Evolutionary conservation across 2,888 invertebrate genomes (phyloP).

Genomic region (Nephrocerus scutellatus): DNA sequence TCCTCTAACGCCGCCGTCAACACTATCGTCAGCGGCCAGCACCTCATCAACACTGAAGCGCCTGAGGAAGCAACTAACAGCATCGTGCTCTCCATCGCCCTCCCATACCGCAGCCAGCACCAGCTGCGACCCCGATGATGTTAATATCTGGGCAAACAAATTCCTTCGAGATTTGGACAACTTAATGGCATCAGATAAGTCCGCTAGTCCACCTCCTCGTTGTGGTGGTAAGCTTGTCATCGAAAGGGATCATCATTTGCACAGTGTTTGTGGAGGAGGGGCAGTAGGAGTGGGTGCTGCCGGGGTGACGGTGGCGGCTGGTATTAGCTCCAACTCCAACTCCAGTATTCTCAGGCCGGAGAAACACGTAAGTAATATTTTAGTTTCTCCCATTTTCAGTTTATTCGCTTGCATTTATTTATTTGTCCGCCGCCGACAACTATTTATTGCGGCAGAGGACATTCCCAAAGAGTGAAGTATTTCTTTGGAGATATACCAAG

Average conservation of each 20-base stretch:
- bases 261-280: constrained; percentile 13
- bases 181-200: constrained; percentile 44
- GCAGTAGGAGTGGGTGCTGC: constrained; percentile 19
- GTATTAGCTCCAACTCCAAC: no score
- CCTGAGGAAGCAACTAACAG: constrained; percentile 22
- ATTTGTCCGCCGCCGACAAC: no score
- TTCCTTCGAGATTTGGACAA: constrained; percentile 47
- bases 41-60: constrained; percentile 21
- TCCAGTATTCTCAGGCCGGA: constrained; percentile 44
- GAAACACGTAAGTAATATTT: constrained; percentile 44
- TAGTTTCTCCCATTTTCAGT: constrained; percentile 5
- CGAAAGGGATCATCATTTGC: no score
- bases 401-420: no score
- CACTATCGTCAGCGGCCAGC: constrained; percentile 10
- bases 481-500: no score
- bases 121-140: constrained; percentile 35
- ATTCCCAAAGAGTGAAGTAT: no score
- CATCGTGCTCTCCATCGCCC: constrained; percentile 13
- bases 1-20: constrained; percentile 1
- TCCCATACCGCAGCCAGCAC: constrained; percentile 17
- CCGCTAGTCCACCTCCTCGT: constrained; percentile 19
- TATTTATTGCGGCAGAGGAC: no score
- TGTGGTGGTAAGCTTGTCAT: no score
- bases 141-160: constrained; percentile 47
- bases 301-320: no score